Conservation (phyloP, 2,113 vertebrate genomes). For the Oenanthe oenanthe region DNA sequence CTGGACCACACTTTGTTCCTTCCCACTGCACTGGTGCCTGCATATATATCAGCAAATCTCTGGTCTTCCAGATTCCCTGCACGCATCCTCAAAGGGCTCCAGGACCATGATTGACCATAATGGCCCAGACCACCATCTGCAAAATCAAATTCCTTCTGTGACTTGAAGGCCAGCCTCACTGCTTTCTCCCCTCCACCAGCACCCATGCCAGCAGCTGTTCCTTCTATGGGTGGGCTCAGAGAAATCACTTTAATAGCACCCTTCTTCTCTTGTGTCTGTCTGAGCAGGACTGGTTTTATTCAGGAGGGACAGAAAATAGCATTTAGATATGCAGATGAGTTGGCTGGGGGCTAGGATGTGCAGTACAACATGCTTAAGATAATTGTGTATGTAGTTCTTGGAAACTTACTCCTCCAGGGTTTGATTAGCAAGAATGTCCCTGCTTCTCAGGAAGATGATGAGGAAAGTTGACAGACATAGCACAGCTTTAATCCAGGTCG, state of each 20-base stretch:
- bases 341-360: background rate
- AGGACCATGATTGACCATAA: background rate
- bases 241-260: background rate
- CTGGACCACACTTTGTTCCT: background rate
- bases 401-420: background rate
- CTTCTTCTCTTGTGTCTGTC: background rate
- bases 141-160: background rate
- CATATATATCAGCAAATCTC: background rate
- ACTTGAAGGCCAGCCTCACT: background rate
- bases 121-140: background rate
- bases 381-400: background rate
- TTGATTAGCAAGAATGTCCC: background rate
- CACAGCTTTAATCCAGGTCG: background rate
- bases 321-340: background rate
- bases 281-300: background rate
- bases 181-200: background rate
- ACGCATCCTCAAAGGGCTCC: background rate
- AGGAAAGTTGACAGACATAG: background rate
- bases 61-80: fast-evolving
- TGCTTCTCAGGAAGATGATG: background rate
- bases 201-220: fast-evolving
- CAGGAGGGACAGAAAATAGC: background rate
- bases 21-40: background rate
- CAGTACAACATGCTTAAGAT: background rate
- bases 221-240: background rate